Conservation (phyloP, 2,888 invertebrate genomes). For the Scaptomyza caliginosa region DNA sequence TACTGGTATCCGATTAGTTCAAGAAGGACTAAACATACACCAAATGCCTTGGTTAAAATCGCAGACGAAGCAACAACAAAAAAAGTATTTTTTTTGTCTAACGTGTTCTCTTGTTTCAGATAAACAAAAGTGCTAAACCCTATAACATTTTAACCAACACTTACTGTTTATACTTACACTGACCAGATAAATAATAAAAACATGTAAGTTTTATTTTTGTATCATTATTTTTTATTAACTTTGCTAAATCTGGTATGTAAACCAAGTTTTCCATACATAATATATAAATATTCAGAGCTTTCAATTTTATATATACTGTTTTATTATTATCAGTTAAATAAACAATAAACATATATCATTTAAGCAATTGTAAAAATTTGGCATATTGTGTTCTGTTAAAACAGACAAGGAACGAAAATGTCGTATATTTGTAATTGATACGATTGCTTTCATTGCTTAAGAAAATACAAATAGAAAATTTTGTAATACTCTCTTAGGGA, state of each 20-base stretch:
- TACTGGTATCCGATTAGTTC: too few species aligned
- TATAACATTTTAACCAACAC: too few species aligned
- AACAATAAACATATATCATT: conserved; percentile 7
- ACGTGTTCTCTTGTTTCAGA: too few species aligned
- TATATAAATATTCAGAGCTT: conserved; percentile 6
- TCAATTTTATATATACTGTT: conserved; percentile 8
- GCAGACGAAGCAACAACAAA: too few species aligned
- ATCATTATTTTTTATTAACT: conserved; percentile 6
- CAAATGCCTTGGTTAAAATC: too few species aligned
- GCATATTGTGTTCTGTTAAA: conserved; percentile 46
- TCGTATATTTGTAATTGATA: conserved; percentile 26
- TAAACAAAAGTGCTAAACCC: too few species aligned
- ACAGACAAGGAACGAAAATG: conserved; percentile 42
- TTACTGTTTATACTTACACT: background rate
- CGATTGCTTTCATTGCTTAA: conserved; percentile 21
- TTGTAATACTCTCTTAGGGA: conserved; percentile 22
- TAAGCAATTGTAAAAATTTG: conserved; percentile 38
- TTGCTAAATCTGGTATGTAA: background rate
- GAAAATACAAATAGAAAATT: conserved; percentile 24
- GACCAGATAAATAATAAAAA: background rate
- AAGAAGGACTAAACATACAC: too few species aligned
- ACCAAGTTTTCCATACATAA: background rate
- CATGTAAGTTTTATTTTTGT: conserved; percentile 1
- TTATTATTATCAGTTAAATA: conserved; percentile 17
- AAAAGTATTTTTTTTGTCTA: too few species aligned